Percentiles rank a stretch among this genome's conserved stretches.
Conservation (phyloP, 2,888 invertebrate genomes). For the Brassicogethes aeneus region DNA sequence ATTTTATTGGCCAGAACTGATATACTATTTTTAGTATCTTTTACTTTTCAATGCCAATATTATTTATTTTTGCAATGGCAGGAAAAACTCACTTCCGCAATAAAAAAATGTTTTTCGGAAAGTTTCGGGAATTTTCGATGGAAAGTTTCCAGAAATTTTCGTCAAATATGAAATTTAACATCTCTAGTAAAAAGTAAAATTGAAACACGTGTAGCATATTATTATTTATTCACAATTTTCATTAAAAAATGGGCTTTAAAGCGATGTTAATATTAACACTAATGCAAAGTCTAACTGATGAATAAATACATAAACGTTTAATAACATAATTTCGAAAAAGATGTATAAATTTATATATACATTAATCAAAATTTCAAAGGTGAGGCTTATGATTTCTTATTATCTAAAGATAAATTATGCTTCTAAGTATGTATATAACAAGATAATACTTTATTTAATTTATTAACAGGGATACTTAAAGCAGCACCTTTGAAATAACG, state of each 20-base stretch:
- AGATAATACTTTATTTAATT: constrained; percentile 30
- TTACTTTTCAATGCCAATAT: too few relatives aligned
- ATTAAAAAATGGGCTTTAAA: constrained; percentile 42
- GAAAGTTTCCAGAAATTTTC: too few relatives aligned
- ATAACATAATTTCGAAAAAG: constrained; percentile 35
- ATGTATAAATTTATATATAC: constrained; percentile 32
- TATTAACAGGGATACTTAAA: constrained; percentile 21
- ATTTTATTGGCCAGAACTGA: too few relatives aligned
- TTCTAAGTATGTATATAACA: constrained; percentile 27
- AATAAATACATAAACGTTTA: constrained; percentile 37
- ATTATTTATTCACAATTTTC: constrained; percentile 40
- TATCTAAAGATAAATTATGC: constrained; percentile 30
- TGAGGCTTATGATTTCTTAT: constrained; percentile 26
- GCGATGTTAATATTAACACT: constrained; percentile 41
- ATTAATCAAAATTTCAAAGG: constrained; percentile 29
- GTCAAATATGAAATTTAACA: too few relatives aligned
- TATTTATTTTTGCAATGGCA: too few relatives aligned
- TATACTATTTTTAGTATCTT: too few relatives aligned
- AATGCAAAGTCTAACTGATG: constrained; percentile 39
- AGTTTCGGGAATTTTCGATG: too few relatives aligned
- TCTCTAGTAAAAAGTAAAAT: constrained; percentile 1
- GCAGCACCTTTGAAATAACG: constrained; percentile 30
- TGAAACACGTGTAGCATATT: constrained; percentile 9
- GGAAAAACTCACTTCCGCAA: too few relatives aligned
- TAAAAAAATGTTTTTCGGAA: too few relatives aligned